Evolutionary conservation across 92 coral and sea anemone species (phyloP).

Genomic region (Epizoanthus fatuus): DNA sequence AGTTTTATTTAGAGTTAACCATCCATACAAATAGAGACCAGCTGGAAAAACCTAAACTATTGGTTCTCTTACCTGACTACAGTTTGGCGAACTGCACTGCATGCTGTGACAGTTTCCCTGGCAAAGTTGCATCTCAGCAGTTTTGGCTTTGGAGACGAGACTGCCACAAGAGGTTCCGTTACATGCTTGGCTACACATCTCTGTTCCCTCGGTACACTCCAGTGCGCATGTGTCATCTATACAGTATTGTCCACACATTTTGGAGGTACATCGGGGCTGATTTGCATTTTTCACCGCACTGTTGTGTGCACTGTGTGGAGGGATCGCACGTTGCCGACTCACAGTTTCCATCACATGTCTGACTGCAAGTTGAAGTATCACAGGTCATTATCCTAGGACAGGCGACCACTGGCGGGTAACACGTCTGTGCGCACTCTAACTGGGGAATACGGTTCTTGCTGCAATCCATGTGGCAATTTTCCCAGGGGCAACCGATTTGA

Average conservation of each 20-base stretch:
- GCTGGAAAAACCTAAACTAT: too few species aligned
- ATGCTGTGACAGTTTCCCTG: slow-evolving; percentile 43
- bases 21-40: too few species aligned
- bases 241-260: neutral
- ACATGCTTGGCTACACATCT: slow-evolving; percentile 1
- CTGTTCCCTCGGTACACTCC: neutral
- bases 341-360: slow-evolving; percentile 41
- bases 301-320: slow-evolving; percentile 39
- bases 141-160: neutral
- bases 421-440: neutral
- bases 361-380: slow-evolving; percentile 26
- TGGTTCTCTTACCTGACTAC: slow-evolving; percentile 1
- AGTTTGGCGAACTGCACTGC: slow-evolving; percentile 34
- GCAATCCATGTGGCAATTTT: slow-evolving; percentile 2
- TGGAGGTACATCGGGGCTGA: neutral
- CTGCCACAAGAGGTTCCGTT: slow-evolving; percentile 1
- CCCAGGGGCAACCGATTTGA: slow-evolving; percentile 1
- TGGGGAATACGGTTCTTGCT: neutral
- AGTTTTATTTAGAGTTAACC: too few species aligned
- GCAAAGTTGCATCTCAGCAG: slow-evolving; percentile 33
- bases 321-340: slow-evolving; percentile 33
- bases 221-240: slow-evolving; percentile 6
- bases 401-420: neutral
- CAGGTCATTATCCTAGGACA: slow-evolving; percentile 21
- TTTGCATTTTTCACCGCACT: slow-evolving; percentile 22